Conservation (phyloP, 2,797 vertebrate species). For the Peromyscus melanophrys region DNA sequence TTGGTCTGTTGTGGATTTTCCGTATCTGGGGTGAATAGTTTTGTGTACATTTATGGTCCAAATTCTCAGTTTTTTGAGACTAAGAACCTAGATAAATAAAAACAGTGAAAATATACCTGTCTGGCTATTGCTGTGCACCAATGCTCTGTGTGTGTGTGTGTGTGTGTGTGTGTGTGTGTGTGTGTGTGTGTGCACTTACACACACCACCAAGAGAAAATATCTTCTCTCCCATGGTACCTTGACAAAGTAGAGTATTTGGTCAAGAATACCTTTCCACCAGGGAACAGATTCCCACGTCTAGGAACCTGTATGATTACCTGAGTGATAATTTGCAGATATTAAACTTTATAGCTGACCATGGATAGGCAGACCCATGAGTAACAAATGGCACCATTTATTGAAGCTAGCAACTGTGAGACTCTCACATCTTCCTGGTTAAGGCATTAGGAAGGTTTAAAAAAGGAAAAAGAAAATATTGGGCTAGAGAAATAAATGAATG, state of each 20-base stretch:
- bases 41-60: neutral
- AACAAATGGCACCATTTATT: neutral
- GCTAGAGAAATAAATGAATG: neutral
- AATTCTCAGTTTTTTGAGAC: neutral
- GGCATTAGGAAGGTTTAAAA: neutral
- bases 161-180: no score
- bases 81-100: neutral
- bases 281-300: neutral
- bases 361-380: neutral
- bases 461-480: neutral
- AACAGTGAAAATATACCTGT: neutral
- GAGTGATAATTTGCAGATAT: neutral
- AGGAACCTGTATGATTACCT: neutral
- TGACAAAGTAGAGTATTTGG: neutral
- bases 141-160: no score
- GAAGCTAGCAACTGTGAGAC: constrained; percentile 14
- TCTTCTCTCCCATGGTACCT: neutral
- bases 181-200: neutral
- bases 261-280: neutral
- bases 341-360: neutral
- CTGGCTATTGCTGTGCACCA: neutral
- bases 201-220: neutral
- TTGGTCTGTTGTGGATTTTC: neutral
- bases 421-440: neutral
- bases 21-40: neutral